Evolutionary conservation across 37 sponge, comb jelly and placozoan species (phyloP).

Genomic region (Tethya wilhelma): DNA sequence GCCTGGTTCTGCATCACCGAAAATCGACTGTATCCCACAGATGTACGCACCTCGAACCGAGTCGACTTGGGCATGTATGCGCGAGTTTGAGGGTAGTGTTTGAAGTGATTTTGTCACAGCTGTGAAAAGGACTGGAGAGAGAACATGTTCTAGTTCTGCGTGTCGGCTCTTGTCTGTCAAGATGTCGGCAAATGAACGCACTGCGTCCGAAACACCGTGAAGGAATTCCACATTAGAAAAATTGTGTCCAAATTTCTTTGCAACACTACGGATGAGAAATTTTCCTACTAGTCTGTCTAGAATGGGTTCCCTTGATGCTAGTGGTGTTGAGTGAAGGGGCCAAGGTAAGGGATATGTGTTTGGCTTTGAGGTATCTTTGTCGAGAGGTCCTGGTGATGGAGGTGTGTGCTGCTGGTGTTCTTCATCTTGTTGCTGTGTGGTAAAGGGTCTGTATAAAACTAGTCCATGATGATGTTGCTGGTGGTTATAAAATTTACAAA

Average conservation of each 20-base stretch:
- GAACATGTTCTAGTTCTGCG: conserved; percentile 2
- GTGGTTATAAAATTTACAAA: no score
- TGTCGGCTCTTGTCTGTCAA: neutral
- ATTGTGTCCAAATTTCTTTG: neutral
- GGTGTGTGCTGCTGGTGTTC: no score
- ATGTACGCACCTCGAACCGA: conserved; percentile 22
- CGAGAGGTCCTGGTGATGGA: no score
- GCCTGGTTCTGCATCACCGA: conserved; percentile 41
- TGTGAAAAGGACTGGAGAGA: conserved; percentile 20
- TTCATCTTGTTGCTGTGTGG: no score
- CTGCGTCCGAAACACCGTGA: conserved; percentile 28
- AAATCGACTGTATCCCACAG: conserved; percentile 3
- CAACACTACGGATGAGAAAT: conserved; percentile 25
- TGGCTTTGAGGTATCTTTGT: neutral
- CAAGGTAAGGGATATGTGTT: conserved; percentile 43
- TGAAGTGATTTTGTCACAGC: conserved; percentile 15
- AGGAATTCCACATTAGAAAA: conserved; percentile 37
- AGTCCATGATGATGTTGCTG: no score
- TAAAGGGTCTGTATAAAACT: no score
- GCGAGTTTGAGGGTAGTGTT: neutral
- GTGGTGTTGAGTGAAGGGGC: conserved; percentile 15
- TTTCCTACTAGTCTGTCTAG: conserved; percentile 36
- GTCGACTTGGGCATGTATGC: conserved; percentile 35
- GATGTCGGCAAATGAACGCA: conserved; percentile 9
- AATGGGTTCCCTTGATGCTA: conserved; percentile 1